phyloP scores from a whole-genome alignment of 2,113 vertebrate genomes.

The Craseonycteris thonglongyai region DNA sequence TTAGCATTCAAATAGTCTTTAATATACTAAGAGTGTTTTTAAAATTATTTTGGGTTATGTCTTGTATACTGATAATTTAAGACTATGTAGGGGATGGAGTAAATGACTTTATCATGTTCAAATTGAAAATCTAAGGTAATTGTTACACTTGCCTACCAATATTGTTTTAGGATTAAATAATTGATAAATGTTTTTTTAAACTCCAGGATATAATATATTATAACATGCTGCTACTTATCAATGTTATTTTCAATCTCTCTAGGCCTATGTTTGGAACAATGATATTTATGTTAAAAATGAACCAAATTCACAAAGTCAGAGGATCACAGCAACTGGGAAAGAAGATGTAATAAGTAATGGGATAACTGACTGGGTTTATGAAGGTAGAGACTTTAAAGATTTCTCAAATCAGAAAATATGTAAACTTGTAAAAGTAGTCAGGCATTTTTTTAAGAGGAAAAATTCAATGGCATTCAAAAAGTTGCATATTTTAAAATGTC shows the following conservation, averaged over 20 bases:
- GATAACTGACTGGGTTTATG: conserved; percentile 96
- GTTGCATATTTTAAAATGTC: background rate
- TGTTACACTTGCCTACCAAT: background rate
- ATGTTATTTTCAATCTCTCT: conserved; percentile 38
- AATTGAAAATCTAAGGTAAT: background rate
- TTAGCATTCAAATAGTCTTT: background rate
- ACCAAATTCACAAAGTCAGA: conserved; percentile 68
- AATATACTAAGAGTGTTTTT: background rate
- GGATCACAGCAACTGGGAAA: conserved; percentile 86
- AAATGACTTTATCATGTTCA: background rate
- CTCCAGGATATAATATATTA: background rate
- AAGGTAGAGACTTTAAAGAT: conserved; percentile 81
- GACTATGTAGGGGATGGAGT: background rate
- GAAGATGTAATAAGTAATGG: conserved; percentile 91
- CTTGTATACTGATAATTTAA: background rate
- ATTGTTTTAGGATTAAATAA: background rate
- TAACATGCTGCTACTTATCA: background rate
- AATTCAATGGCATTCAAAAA: background rate
- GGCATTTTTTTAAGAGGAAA: background rate
- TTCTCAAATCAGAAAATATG: conserved; percentile 24
- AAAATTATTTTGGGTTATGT: background rate
- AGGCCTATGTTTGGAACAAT: conserved; percentile 91
- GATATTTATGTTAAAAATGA: conserved; percentile 88
- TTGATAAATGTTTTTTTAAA: background rate
- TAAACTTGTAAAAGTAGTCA: background rate